Percentiles rank a stretch among this genome's conserved stretches.
Conservation (phyloP, 2,797 vertebrate species). For the Xyrichtys novacula region DNA sequence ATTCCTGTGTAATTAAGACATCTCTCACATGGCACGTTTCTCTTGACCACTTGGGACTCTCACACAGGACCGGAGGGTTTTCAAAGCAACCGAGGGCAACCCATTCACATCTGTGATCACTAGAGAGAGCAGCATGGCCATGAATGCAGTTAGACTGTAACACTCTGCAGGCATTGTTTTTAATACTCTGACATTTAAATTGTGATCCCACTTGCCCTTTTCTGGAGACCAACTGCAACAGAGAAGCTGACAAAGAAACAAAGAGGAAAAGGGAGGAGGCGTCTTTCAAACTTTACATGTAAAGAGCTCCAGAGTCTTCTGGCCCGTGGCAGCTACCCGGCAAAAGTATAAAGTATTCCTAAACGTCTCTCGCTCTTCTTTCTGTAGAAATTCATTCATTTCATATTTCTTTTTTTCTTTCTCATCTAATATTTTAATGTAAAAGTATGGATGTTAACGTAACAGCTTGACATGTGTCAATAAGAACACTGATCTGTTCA, state of each 20-base stretch:
- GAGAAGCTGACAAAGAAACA: constrained; percentile 42
- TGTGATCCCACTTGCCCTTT: constrained; percentile 85
- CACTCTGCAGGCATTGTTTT: constrained; percentile 78
- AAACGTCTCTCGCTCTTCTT: too few relatives aligned
- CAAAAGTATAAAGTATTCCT: too few relatives aligned
- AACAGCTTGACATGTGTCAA: too few relatives aligned
- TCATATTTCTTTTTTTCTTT: too few relatives aligned
- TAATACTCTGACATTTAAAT: constrained; percentile 78
- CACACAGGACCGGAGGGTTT: constrained; percentile 68
- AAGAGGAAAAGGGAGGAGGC: constrained; percentile 11
- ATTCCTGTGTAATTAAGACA: constrained; percentile 85
- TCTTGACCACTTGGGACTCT: constrained; percentile 76
- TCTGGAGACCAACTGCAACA: constrained; percentile 60
- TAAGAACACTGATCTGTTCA: too few relatives aligned
- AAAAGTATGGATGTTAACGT: too few relatives aligned
- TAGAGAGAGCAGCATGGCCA: constrained; percentile 63
- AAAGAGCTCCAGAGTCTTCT: too few relatives aligned
- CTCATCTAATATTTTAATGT: too few relatives aligned
- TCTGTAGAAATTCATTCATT: too few relatives aligned
- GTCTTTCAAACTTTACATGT: too few relatives aligned
- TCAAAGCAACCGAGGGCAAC: constrained; percentile 63
- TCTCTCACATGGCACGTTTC: constrained; percentile 79
- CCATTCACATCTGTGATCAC: constrained; percentile 79
- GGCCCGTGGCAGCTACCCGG: too few relatives aligned
- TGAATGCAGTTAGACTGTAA: constrained; percentile 80